phyloP scores from a whole-genome alignment of 1,140 invertebrate genomes.

The Drosophila subobscura region DNA sequence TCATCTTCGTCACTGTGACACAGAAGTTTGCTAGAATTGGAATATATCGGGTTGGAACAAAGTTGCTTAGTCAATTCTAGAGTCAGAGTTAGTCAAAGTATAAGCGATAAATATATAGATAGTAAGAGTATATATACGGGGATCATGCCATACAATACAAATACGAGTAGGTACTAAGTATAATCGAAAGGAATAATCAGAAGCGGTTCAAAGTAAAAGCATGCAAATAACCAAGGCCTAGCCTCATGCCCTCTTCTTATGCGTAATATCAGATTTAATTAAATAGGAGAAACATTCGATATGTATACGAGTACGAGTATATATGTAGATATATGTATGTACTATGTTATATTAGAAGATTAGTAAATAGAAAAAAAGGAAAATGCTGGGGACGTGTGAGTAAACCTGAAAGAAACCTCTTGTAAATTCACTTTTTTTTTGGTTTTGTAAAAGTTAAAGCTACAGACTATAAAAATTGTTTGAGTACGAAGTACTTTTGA shows the following conservation, averaged over 20 bases:
- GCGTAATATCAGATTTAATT: constrained; percentile 13
- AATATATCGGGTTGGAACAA: constrained; percentile 51
- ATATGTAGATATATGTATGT: too few species aligned
- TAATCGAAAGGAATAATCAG: constrained; percentile 23
- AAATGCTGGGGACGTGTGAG: constrained; percentile 13
- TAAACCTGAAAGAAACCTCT: constrained; percentile 23
- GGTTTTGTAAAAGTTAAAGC: constrained; percentile 8
- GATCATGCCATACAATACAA: constrained; percentile 27
- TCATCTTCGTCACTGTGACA: constrained; percentile 84
- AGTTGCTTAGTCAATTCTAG: constrained; percentile 55
- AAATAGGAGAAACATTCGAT: constrained; percentile 31
- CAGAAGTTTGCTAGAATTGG: constrained; percentile 83
- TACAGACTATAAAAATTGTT: constrained; percentile 4
- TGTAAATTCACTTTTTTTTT: constrained; percentile 3
- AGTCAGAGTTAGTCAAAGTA: constrained; percentile 10
- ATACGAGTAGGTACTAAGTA: constrained; percentile 1
- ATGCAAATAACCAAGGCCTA: constrained; percentile 26
- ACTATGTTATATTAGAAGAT: constrained; percentile 5
- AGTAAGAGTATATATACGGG: constrained; percentile 11
- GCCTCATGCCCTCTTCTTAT: constrained; percentile 19
- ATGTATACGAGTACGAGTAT: constrained; percentile 10
- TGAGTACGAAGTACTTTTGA: constrained; percentile 18
- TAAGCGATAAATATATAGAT: constrained; percentile 36
- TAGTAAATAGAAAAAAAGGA: neutral
- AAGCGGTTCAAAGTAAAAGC: constrained; percentile 16